phyloP scores from a whole-genome alignment of 1,140 invertebrate genomes.

The Scaptodrosophila lebanonensis region DNA sequence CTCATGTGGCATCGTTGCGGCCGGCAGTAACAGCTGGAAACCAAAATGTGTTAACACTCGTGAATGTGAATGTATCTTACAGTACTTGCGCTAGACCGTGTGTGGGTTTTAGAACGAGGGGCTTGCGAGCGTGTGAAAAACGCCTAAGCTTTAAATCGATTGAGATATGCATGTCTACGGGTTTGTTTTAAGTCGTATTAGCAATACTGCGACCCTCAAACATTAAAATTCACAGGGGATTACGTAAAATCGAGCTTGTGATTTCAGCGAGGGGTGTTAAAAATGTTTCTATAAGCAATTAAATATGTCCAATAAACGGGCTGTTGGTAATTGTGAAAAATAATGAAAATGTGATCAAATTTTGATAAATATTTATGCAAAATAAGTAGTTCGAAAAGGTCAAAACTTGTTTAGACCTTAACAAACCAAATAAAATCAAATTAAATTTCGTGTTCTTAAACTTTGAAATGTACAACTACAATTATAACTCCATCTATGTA shows the following conservation, averaged over 20 bases:
- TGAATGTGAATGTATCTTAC: slow-evolving; percentile 59
- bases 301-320: too few relatives aligned
- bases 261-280: too few relatives aligned
- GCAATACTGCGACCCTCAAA: too few relatives aligned
- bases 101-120: not conserved
- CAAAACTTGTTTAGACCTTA: too few relatives aligned
- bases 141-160: slow-evolving; percentile 53
- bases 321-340: too few relatives aligned
- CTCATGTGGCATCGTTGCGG: slow-evolving; percentile 2
- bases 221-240: slow-evolving; percentile 9
- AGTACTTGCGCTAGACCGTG: slow-evolving; percentile 32
- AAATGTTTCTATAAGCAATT: too few relatives aligned
- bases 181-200: slow-evolving; percentile 6
- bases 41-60: slow-evolving; percentile 8
- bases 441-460: too few relatives aligned
- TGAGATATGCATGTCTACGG: slow-evolving; percentile 17
- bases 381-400: too few relatives aligned
- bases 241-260: slow-evolving; percentile 19
- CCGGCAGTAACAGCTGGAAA: slow-evolving; percentile 28
- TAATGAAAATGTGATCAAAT: slow-evolving; percentile 13
- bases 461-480: too few relatives aligned
- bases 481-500: too few relatives aligned
- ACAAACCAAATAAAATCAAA: slow-evolving; percentile 18
- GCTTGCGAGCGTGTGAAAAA: slow-evolving; percentile 59
- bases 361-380: too few relatives aligned